Percentiles rank a stretch among this genome's conserved stretches.
These are phyloP conservation scores for Eulithis prunata DNA, from an alignment of 2,888 invertebrate genomes.

Conservation along the genomic window DNA sequence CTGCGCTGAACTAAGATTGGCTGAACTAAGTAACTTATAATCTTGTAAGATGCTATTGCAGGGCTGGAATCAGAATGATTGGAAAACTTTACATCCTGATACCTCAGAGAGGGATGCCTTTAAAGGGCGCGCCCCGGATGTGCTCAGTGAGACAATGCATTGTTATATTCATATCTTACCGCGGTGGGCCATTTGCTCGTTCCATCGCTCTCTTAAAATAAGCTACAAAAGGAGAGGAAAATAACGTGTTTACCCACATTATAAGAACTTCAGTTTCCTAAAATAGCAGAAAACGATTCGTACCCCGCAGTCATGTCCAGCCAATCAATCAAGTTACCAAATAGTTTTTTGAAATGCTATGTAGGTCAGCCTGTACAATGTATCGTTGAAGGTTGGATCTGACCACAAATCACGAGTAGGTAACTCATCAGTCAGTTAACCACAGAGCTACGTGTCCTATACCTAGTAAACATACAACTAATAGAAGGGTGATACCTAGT, in stretches of 20 bases:
- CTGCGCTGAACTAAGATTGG: background rate
- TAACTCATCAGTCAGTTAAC: conserved; percentile 20
- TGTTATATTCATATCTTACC: no score
- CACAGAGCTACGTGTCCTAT: conserved; percentile 10
- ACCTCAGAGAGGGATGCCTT: no score
- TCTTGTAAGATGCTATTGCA: no score
- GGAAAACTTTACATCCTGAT: background rate
- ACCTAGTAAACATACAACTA: background rate
- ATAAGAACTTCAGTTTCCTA: background rate
- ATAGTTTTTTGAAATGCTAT: conserved; percentile 19
- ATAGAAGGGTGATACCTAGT: no score
- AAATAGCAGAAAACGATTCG: background rate
- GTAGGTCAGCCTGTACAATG: conserved; percentile 9
- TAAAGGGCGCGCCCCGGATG: no score
- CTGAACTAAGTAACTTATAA: background rate
- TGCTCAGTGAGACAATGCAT: no score
- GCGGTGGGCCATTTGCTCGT: no score
- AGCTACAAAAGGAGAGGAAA: no score
- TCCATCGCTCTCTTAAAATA: no score
- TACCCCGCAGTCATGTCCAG: conserved; percentile 12
- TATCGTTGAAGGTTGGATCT: conserved; percentile 19
- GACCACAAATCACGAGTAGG: conserved; percentile 19
- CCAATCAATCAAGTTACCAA: conserved; percentile 24
- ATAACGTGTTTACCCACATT: no score
- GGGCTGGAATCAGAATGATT: background rate